Percentiles rank a stretch among this genome's conserved stretches.
Evolutionary conservation across 2,888 invertebrate genomes (phyloP).

Genomic region (Gymnosoma rotundatum): DNA sequence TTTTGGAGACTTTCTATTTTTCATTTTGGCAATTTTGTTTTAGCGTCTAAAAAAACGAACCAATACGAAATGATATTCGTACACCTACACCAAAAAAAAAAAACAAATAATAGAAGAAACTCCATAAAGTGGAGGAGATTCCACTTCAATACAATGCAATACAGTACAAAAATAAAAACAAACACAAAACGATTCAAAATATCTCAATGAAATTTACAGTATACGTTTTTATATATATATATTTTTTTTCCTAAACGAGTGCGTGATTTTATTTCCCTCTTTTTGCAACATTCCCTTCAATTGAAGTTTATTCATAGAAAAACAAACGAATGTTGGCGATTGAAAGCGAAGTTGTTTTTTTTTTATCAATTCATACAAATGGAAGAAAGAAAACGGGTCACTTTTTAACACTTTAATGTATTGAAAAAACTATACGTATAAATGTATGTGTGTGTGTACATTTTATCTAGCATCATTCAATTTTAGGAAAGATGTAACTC

Average conservation of each 20-base stretch:
- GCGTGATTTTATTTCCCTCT: background rate
- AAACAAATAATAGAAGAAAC: too few relatives aligned
- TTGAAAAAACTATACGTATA: background rate
- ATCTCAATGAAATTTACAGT: conserved; percentile 21
- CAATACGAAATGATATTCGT: too few relatives aligned
- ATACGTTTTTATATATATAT: background rate
- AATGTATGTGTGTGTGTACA: background rate
- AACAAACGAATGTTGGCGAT: conserved; percentile 34
- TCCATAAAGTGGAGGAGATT: background rate
- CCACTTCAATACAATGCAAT: background rate
- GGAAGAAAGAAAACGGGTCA: conserved; percentile 18
- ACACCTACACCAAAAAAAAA: too few relatives aligned
- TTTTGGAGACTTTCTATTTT: too few relatives aligned
- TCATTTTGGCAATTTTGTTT: too few relatives aligned
- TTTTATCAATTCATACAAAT: conserved; percentile 3
- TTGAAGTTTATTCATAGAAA: conserved; percentile 29
- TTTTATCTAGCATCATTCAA: background rate
- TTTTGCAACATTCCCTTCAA: conserved; percentile 1
- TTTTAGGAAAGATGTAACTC: background rate
- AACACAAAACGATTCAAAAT: background rate
- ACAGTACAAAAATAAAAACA: conserved; percentile 12
- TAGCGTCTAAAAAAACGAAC: too few relatives aligned
- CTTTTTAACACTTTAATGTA: conserved; percentile 17
- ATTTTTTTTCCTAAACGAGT: conserved; percentile 37
- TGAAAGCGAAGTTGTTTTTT: conserved; percentile 19